phyloP scores from a whole-genome alignment of 2,888 invertebrate species.

The Spisula subtruncata region DNA sequence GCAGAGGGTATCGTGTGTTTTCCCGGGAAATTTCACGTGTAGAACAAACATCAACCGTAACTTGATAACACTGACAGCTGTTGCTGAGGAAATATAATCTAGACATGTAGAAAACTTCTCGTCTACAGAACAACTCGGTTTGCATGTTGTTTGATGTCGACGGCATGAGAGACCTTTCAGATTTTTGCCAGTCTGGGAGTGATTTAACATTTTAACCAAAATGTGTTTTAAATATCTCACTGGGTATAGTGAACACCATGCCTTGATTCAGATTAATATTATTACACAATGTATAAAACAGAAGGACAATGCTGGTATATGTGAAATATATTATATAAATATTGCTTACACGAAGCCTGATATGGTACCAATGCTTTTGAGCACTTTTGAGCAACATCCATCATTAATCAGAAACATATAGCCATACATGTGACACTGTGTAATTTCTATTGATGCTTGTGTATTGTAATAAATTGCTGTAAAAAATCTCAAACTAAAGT shows the following conservation, averaged over 20 bases:
- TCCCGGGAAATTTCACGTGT: slow-evolving; percentile 56
- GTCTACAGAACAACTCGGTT: slow-evolving; percentile 24
- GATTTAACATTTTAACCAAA: slow-evolving; percentile 21
- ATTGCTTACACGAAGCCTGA: too few species aligned
- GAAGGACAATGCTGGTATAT: neutral
- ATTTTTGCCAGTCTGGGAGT: slow-evolving; percentile 16
- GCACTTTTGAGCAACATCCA: too few species aligned
- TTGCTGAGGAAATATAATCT: slow-evolving; percentile 51
- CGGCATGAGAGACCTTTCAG: slow-evolving; percentile 17
- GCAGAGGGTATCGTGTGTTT: slow-evolving; percentile 46
- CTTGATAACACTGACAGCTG: slow-evolving; percentile 54
- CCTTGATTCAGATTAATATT: slow-evolving; percentile 9
- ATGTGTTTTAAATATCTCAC: slow-evolving; percentile 29
- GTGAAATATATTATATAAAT: neutral
- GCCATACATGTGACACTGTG: too few species aligned
- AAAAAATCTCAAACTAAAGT: too few species aligned
- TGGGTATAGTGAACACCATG: neutral
- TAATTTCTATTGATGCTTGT: too few species aligned
- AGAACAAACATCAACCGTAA: slow-evolving; percentile 46
- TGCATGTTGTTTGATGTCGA: slow-evolving; percentile 13
- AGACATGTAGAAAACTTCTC: slow-evolving; percentile 46
- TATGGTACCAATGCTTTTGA: too few species aligned
- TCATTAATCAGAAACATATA: too few species aligned
- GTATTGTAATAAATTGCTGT: too few species aligned
- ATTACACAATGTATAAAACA: slow-evolving; percentile 16